Evolutionary conservation across 2,888 invertebrate genomes (phyloP).

Genomic region (Acleris emargana): DNA sequence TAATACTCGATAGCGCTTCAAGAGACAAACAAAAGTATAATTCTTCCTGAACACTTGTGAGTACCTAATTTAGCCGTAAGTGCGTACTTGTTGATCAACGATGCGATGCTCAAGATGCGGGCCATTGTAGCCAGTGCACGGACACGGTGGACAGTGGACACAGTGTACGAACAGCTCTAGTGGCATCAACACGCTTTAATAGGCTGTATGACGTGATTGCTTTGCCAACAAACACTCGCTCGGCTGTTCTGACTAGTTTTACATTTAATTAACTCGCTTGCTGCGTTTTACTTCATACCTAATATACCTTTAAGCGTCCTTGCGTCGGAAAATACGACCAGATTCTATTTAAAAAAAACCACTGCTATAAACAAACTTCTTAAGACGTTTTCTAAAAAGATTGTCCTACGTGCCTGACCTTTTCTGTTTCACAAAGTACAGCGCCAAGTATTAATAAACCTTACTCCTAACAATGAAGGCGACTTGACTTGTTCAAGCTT

Average conservation of each 20-base stretch:
- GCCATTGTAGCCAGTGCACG: slow-evolving; percentile 23
- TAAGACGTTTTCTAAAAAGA: slow-evolving; percentile 13
- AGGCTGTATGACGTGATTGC: slow-evolving; percentile 23
- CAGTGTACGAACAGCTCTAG: slow-evolving; percentile 3
- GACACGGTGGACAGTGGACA: slow-evolving; percentile 22
- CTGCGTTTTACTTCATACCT: slow-evolving; percentile 19
- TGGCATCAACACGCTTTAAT: slow-evolving; percentile 25
- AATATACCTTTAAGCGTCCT: slow-evolving; percentile 15
- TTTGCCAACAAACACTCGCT: slow-evolving; percentile 24
- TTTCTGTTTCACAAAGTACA: slow-evolving; percentile 15
- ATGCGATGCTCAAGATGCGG: slow-evolving; percentile 21
- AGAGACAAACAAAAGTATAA: slow-evolving; percentile 5
- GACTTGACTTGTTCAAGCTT: slow-evolving; percentile 11
- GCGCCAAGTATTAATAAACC: slow-evolving; percentile 34
- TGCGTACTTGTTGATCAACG: slow-evolving; percentile 27
- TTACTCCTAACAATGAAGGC: slow-evolving; percentile 26
- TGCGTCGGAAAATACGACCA: background rate
- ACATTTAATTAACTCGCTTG: slow-evolving; percentile 31
- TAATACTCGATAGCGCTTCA: slow-evolving; percentile 9
- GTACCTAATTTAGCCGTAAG: slow-evolving; percentile 28
- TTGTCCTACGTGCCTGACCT: background rate
- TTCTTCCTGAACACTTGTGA: slow-evolving; percentile 18
- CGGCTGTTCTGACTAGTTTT: slow-evolving; percentile 25
- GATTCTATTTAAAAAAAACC: slow-evolving; percentile 15
- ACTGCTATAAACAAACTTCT: slow-evolving; percentile 5